Percentiles rank a stretch among this genome's conserved stretches.
These are phyloP conservation scores for Machimus atricapillus DNA, from an alignment of 2,888 invertebrate species.

Conservation along the genomic window DNA sequence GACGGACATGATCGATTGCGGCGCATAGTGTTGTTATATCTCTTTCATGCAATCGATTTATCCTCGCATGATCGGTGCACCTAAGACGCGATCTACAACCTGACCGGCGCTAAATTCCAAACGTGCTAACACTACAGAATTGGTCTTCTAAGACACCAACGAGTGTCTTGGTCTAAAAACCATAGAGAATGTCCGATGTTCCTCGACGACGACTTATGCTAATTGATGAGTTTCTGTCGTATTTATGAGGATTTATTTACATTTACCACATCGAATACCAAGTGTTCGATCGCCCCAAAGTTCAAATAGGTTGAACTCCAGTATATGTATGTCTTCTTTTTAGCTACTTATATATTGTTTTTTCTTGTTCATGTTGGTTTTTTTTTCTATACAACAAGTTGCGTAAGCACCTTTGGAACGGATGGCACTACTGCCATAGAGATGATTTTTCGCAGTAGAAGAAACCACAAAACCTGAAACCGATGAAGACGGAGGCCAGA, in stretches of 20 bases:
- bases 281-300: background rate
- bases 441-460: background rate
- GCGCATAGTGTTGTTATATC: background rate
- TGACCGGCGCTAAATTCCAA: background rate
- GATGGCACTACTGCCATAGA: background rate
- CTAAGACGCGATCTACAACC: background rate
- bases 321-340: background rate
- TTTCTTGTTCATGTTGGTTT: background rate
- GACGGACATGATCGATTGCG: constrained; percentile 14
- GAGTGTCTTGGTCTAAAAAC: background rate
- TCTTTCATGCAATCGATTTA: background rate
- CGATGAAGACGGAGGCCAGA: background rate
- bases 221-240: constrained; percentile 24
- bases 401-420: background rate
- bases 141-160: background rate
- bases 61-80: background rate
- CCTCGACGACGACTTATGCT: constrained; percentile 2
- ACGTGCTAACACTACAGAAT: background rate
- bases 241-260: constrained; percentile 19
- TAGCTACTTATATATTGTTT: background rate
- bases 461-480: background rate
- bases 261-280: background rate
- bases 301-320: background rate
- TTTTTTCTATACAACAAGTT: background rate
- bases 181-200: background rate